Evolutionary conservation across 2,888 invertebrate genomes (phyloP).

Genomic region (Scaptomyza tumidula): DNA sequence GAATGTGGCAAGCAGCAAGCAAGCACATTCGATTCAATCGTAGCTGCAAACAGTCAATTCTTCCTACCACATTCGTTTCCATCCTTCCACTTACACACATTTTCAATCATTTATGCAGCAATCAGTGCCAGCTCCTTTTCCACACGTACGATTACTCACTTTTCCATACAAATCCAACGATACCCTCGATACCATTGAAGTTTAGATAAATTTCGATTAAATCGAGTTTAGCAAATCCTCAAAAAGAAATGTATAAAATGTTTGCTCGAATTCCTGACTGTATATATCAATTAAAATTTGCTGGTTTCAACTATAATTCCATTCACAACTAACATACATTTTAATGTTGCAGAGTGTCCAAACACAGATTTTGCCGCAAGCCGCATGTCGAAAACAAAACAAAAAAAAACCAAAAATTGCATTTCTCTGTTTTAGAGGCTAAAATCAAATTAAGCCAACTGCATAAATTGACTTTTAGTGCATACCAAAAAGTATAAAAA

Average conservation of each 20-base stretch:
- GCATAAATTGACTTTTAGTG: slow-evolving; percentile 69
- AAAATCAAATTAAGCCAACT: slow-evolving; percentile 75
- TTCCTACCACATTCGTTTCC: neutral
- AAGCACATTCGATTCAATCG: slow-evolving; percentile 35
- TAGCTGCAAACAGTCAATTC: slow-evolving; percentile 16
- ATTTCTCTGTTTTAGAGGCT: slow-evolving; percentile 51
- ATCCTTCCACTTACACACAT: slow-evolving; percentile 31
- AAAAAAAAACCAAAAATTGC: slow-evolving; percentile 5
- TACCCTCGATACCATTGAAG: slow-evolving; percentile 1
- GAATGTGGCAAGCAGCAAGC: slow-evolving; percentile 40
- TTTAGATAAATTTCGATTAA: neutral
- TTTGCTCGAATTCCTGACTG: neutral
- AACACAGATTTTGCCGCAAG: neutral
- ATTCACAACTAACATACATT: neutral
- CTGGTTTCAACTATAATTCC: neutral
- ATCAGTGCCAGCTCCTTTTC: slow-evolving; percentile 70
- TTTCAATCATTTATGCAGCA: slow-evolving; percentile 75
- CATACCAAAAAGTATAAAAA: slow-evolving; percentile 29
- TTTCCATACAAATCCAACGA: slow-evolving; percentile 9
- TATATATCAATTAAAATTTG: neutral
- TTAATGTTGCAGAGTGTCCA: slow-evolving; percentile 18
- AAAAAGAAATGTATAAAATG: neutral
- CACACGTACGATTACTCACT: slow-evolving; percentile 71
- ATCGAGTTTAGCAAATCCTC: neutral
- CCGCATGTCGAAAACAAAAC: neutral